phyloP scores from a whole-genome alignment of 2,888 invertebrate genomes.

The Drosophila pullipes region DNA sequence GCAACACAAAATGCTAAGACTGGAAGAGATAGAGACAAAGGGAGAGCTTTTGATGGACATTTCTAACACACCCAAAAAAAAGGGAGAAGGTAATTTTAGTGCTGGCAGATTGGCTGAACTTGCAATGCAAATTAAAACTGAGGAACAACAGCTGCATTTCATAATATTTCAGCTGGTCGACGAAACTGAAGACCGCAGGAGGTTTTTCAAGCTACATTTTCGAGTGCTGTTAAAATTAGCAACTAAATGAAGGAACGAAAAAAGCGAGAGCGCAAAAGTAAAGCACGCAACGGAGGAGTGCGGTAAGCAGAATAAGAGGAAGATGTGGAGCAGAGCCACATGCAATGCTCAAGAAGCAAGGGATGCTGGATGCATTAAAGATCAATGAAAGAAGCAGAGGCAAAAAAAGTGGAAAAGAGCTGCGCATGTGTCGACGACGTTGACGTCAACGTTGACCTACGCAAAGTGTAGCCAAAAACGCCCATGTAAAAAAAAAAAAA shows the following conservation, averaged over 20 bases:
- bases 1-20: background rate
- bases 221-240: conserved; percentile 75
- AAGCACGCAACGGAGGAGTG: conserved; percentile 55
- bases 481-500: conserved; percentile 56
- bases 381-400: conserved; percentile 69
- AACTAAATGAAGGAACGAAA: conserved; percentile 49
- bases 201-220: conserved; percentile 74
- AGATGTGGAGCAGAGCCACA: conserved; percentile 48
- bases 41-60: conserved; percentile 6
- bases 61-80: conserved; percentile 20
- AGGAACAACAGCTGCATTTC: conserved; percentile 51
- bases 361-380: conserved; percentile 72
- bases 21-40: background rate
- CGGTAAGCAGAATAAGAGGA: conserved; percentile 7
- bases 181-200: conserved; percentile 77
- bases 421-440: conserved; percentile 69
- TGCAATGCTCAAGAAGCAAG: conserved; percentile 47
- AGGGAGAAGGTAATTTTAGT: background rate
- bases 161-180: conserved; percentile 64
- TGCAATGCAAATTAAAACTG: conserved; percentile 1
- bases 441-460: conserved; percentile 81
- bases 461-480: conserved; percentile 72
- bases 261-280: conserved; percentile 39
- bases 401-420: conserved; percentile 45
- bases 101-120: conserved; percentile 15